Evolutionary conservation across 2,888 invertebrate genomes (phyloP).

Genomic region (Beris morrisii): DNA sequence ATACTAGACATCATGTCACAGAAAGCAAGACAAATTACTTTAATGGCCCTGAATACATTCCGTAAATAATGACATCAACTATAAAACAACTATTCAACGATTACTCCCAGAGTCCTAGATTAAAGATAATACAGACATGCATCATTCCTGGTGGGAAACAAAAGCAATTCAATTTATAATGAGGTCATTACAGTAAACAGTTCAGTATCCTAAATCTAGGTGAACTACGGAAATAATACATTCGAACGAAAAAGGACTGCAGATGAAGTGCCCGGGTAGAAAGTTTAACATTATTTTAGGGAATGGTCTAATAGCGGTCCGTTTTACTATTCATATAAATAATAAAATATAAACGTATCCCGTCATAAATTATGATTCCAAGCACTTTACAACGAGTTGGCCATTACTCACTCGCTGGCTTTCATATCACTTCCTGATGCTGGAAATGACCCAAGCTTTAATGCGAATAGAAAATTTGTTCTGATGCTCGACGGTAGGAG

Average conservation of each 20-base stretch:
- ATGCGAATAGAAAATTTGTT: conserved; percentile 22
- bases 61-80: no score
- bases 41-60: no score
- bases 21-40: no score
- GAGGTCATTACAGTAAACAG: conserved; percentile 13
- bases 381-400: conserved; percentile 1
- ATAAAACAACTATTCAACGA: no score
- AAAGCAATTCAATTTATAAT: conserved; percentile 4
- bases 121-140: no score
- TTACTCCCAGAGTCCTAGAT: no score
- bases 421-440: neutral
- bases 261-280: no score
- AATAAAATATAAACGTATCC: conserved; percentile 1
- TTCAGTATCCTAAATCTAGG: neutral
- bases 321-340: neutral
- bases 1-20: no score
- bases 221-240: neutral
- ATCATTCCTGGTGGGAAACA: no score
- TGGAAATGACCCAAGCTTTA: conserved; percentile 1
- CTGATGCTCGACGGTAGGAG: neutral
- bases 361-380: conserved; percentile 7
- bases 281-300: no score
- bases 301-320: no score
- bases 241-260: no score
- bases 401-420: conserved; percentile 7